Evolutionary conservation across 2,797 vertebrate genomes (phyloP).

Genomic region (Sardinella longiceps): DNA sequence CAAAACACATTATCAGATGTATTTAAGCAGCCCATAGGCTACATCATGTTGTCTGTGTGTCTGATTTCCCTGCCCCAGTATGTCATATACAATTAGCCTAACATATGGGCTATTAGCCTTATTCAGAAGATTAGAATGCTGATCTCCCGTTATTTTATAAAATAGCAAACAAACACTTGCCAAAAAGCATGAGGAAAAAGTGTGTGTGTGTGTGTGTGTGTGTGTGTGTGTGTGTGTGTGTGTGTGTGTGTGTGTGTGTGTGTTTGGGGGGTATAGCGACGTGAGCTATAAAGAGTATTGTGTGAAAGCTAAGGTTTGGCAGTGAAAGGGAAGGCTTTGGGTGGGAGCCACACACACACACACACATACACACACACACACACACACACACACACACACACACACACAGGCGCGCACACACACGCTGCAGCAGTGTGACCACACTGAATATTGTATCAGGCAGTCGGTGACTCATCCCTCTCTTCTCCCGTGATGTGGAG

Average conservation of each 20-base stretch:
- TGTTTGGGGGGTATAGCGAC: neutral
- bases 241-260: no score
- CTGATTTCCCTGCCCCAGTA: neutral
- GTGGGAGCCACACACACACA: constrained; percentile 8
- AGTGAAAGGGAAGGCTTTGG: constrained; percentile 29
- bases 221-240: neutral
- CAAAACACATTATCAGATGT: neutral
- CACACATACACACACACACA: neutral
- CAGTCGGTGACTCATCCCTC: constrained; percentile 64
- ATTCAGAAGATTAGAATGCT: neutral
- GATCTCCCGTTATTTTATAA: neutral
- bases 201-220: neutral
- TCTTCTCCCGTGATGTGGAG: constrained; percentile 57
- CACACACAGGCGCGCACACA: constrained; percentile 24
- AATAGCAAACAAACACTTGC: neutral
- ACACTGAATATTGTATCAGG: constrained; percentile 62
- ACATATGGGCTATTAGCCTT: neutral
- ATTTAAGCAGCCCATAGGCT: neutral
- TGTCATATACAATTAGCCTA: neutral
- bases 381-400: neutral
- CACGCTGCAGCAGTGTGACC: constrained; percentile 52
- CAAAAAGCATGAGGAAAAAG: neutral
- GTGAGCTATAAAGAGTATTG: constrained; percentile 20
- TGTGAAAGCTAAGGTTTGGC: constrained; percentile 7
- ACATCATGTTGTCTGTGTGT: neutral